Conservation (phyloP, 2,113 vertebrate species). For the Atherinomorus stipes region DNA sequence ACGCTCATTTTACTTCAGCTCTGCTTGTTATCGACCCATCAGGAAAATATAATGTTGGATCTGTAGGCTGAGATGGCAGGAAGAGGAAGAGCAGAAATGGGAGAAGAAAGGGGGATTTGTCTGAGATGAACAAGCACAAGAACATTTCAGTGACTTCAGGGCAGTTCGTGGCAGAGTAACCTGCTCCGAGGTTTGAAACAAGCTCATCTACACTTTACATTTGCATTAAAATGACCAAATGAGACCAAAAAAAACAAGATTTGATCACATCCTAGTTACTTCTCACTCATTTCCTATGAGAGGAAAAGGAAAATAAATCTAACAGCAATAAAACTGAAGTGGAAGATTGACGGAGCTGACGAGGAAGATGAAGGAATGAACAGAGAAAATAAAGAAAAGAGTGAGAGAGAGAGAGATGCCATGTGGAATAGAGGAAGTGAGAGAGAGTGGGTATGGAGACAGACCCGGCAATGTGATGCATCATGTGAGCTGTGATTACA, state of each 20-base stretch:
- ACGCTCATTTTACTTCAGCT: no score
- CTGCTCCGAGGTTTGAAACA: not conserved
- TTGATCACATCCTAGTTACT: no score
- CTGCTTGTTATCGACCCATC: no score
- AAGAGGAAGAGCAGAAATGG: no score
- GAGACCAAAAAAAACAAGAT: not conserved
- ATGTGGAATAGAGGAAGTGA: conserved; percentile 68
- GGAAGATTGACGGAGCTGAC: no score
- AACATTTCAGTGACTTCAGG: not conserved
- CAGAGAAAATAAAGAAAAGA: conserved; percentile 2
- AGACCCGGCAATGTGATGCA: conserved; percentile 62
- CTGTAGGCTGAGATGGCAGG: not conserved
- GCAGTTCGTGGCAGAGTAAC: not conserved
- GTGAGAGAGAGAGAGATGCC: conserved; percentile 54
- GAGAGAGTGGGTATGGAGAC: conserved; percentile 46
- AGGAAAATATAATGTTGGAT: no score
- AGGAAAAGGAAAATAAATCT: no score
- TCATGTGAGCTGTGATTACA: conserved; percentile 72
- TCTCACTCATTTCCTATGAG: no score
- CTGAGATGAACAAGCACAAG: not conserved
- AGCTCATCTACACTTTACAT: not conserved
- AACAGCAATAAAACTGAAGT: not conserved
- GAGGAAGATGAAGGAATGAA: not conserved
- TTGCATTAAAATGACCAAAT: no score
- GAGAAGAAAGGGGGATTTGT: conserved; percentile 1